Conservation (phyloP, 2,113 vertebrate genomes). For the Takifugu bimaculatus region DNA sequence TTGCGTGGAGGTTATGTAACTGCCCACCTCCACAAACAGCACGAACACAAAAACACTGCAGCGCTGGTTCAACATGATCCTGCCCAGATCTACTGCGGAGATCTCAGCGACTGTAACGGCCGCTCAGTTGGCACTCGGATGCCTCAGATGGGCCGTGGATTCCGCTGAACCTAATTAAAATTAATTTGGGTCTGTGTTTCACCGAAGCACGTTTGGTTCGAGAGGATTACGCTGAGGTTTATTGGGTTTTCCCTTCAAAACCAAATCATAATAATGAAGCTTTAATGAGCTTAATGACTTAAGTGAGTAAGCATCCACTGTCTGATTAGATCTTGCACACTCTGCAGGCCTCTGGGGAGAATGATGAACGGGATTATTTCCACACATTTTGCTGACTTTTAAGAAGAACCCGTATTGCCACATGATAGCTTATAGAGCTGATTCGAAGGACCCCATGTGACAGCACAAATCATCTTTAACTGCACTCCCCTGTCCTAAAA, state of each 20-base stretch:
- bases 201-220: constrained; percentile 23
- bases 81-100: constrained; percentile 6
- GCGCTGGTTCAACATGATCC: constrained; percentile 10
- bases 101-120: too few species aligned
- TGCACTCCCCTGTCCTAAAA: constrained; percentile 21
- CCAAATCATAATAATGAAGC: constrained; percentile 62
- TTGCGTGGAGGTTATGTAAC: neutral
- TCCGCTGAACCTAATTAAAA: constrained; percentile 41
- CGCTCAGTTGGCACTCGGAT: constrained; percentile 6
- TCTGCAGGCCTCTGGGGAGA: constrained; percentile 25
- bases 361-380: constrained; percentile 45
- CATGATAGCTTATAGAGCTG: neutral
- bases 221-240: constrained; percentile 51
- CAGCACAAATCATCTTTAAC: constrained; percentile 14
- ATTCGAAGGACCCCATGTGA: neutral
- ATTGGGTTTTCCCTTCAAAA: constrained; percentile 59
- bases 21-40: neutral
- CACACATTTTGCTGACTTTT: constrained; percentile 15
- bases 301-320: constrained; percentile 45
- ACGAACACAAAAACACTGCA: neutral
- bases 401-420: constrained; percentile 6
- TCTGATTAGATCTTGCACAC: constrained; percentile 49
- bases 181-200: constrained; percentile 37
- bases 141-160: constrained; percentile 1
- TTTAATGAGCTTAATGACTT: constrained; percentile 65